phyloP scores from a whole-genome alignment of 2,888 invertebrate species.

The Gryllus longicercus region DNA sequence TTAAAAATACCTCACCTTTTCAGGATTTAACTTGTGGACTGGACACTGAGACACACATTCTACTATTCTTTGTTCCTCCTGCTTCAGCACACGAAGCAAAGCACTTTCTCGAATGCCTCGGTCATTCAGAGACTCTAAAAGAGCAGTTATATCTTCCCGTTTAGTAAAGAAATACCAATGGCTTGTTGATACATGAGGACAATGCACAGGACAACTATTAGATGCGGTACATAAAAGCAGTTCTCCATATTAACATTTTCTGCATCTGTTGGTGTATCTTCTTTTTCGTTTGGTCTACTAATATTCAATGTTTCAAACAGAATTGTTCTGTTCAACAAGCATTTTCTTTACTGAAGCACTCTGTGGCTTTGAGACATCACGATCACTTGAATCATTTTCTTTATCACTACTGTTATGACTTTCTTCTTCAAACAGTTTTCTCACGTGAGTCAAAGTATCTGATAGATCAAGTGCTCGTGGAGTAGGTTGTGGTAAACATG shows the following conservation, averaged over 20 bases:
- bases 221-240: conserved; percentile 52
- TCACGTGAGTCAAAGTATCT: conserved; percentile 58
- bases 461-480: conserved; percentile 45
- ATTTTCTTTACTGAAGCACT: conserved; percentile 38
- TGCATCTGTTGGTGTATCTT: not conserved
- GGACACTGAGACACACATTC: conserved; percentile 52
- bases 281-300: not conserved
- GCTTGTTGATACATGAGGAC: conserved; percentile 41
- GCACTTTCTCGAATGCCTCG: conserved; percentile 83
- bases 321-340: conserved; percentile 38
- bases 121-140: conserved; percentile 72
- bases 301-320: not conserved
- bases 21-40: conserved; percentile 48
- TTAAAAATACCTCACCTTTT: conserved; percentile 20
- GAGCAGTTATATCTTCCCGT: conserved; percentile 64
- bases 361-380: not conserved
- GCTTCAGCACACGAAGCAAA: conserved; percentile 63
- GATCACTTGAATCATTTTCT: conserved; percentile 54
- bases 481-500: conserved; percentile 58
- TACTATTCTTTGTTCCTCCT: conserved; percentile 55
- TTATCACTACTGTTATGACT: conserved; percentile 50
- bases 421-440: conserved; percentile 57
- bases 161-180: conserved; percentile 74
- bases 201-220: conserved; percentile 71
- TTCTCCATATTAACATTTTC: conserved; percentile 5